phyloP scores from a whole-genome alignment of 2,113 vertebrate species.

The Ictalurus furcatus region DNA sequence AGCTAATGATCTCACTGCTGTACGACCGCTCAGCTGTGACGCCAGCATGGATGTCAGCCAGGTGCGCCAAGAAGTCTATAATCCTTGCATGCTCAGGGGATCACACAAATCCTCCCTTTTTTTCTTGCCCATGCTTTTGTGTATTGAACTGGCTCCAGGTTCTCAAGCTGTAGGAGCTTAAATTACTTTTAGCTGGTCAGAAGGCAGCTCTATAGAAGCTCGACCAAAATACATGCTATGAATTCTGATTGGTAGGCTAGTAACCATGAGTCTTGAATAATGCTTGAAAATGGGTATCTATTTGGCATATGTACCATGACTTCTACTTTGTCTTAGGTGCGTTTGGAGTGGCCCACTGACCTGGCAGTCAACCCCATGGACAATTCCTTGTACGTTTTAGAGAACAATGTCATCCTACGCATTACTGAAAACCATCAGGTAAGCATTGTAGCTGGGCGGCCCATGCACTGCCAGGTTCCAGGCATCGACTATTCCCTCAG shows the following conservation, averaged over 20 bases:
- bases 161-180: background rate
- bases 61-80: conserved; percentile 67
- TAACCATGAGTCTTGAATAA: background rate
- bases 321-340: conserved; percentile 76
- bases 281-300: background rate
- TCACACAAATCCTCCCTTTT: background rate
- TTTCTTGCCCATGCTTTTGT: background rate
- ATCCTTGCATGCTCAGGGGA: conserved; percentile 1
- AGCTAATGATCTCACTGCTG: conserved; percentile 94
- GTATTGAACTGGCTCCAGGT: background rate
- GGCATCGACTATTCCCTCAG: conserved; percentile 99
- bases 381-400: conserved; percentile 96
- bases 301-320: background rate
- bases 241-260: background rate
- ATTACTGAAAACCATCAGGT: conserved; percentile 99
- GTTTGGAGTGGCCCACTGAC: conserved; percentile 98
- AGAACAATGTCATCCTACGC: conserved; percentile 97
- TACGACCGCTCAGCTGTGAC: conserved; percentile 83
- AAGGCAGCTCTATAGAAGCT: background rate
- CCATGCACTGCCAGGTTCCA: conserved; percentile 98
- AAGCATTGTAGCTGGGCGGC: conserved; percentile 96
- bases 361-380: conserved; percentile 98
- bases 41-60: conserved; percentile 98
- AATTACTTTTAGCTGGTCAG: conserved; percentile 5
- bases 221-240: background rate